A percentile compares a stretch with the other conserved stretches of the same genome.
Conservation (phyloP, 2,113 vertebrate genomes). For the Hucho hucho region DNA sequence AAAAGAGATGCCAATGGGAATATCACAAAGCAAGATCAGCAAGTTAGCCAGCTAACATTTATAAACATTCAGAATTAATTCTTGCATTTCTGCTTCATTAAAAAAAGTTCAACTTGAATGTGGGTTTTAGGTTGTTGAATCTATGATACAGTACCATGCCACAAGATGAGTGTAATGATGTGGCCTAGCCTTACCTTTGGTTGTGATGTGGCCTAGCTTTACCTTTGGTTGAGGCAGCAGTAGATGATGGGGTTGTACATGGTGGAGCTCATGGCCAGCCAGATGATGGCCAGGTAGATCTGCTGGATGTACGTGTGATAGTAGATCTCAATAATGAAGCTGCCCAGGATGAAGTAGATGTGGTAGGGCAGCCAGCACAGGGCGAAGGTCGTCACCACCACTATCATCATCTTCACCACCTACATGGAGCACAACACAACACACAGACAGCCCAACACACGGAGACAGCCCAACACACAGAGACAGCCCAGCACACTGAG, state of each 20-base stretch:
- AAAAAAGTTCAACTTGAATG: too few species aligned
- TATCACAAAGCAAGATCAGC: too few species aligned
- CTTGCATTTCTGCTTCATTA: too few species aligned
- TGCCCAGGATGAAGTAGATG: slow-evolving; percentile 89
- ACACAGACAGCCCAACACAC: background rate
- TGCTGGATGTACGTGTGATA: slow-evolving; percentile 91
- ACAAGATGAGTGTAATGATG: too few species aligned
- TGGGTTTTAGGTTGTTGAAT: too few species aligned
- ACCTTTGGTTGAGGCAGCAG: slow-evolving; percentile 93
- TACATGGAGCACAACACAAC: slow-evolving; percentile 22
- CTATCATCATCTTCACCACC: slow-evolving; percentile 95
- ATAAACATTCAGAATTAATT: too few species aligned
- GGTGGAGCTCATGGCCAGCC: slow-evolving; percentile 92
- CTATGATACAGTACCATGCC: too few species aligned
- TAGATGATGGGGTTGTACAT: slow-evolving; percentile 96
- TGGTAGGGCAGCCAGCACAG: slow-evolving; percentile 94
- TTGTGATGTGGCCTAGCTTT: slow-evolving; percentile 56
- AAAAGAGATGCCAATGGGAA: background rate
- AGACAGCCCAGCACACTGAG: too few species aligned
- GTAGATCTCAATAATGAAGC: slow-evolving; percentile 86
- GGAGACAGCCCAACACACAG: too few species aligned
- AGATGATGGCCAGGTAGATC: slow-evolving; percentile 87
- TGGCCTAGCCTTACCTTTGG: slow-evolving; percentile 74
- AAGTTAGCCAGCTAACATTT: too few species aligned
- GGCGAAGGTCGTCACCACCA: slow-evolving; percentile 89